A percentile compares a stretch with the other conserved stretches of the same genome.
Evolutionary conservation across 2,797 vertebrate species (phyloP).

Genomic region (Gambusia yucatana): DNA sequence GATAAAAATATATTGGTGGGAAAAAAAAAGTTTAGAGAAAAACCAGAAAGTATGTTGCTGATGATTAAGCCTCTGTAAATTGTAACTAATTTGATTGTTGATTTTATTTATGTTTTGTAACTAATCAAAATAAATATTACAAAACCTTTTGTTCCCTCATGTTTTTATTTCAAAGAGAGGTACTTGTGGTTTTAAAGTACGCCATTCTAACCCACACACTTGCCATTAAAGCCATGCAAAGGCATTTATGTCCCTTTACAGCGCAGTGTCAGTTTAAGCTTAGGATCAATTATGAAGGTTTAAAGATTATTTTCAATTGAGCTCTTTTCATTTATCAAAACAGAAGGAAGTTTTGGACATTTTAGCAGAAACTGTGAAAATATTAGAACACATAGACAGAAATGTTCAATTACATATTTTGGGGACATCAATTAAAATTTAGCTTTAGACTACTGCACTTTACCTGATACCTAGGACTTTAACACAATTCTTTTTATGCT

Average conservation of each 20-base stretch:
- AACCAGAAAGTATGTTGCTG: constrained; percentile 68
- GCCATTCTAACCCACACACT: background rate
- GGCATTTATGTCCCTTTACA: background rate
- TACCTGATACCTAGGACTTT: background rate
- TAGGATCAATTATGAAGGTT: background rate
- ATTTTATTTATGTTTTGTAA: constrained; percentile 89
- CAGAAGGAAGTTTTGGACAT: background rate
- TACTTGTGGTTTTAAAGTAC: constrained; percentile 57
- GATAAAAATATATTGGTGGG: constrained; percentile 63
- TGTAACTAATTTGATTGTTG: constrained; percentile 84
- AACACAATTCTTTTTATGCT: background rate
- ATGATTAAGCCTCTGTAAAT: constrained; percentile 83
- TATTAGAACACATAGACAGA: background rate
- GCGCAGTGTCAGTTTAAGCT: background rate
- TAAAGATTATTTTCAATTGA: background rate
- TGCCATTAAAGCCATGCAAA: background rate
- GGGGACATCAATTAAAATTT: background rate
- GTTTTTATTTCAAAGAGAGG: constrained; percentile 63
- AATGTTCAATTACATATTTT: background rate
- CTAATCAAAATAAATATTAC: constrained; percentile 84
- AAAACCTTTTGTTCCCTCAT: background rate
- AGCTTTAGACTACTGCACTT: background rate
- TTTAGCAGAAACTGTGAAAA: background rate
- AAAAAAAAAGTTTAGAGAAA: constrained; percentile 51
- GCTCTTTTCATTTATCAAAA: background rate